Evolutionary conservation across 1,140 invertebrate genomes (phyloP), one percentile per base, ranked within the genome.

Genomic region (Drosophila dunni): DNA sequence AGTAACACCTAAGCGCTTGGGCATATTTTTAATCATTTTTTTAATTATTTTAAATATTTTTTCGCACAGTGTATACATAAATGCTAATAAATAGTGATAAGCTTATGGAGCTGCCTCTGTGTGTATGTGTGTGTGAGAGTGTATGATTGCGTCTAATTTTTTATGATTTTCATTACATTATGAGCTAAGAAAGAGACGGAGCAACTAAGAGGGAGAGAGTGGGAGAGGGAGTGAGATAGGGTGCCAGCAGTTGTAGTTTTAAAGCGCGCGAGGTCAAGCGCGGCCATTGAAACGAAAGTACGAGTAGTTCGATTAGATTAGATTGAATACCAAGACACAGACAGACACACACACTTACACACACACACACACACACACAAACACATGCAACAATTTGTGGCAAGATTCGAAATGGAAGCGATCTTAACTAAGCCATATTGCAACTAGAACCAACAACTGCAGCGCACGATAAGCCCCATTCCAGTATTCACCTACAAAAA

Each of bases 121-220:
- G 10, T 65, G 62, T 61, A 45, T 50, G 69, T 44, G 76, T 78
- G 13, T 20, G 5, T 66, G 66, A 64, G 69, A 38, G 76, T 78
- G 13, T 20, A 7, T 66, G 66, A 64, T 68, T 50, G 75, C 53
- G 76, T 78, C 60, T 67, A 82, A 79, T 73, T 82, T 81, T 82
- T 80, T 84, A 80, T 84, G 70, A 74, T 81, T 84, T 54, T 80
- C 75, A 84, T 80, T 79, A 83, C 81, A 83, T 68, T 74, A 54
- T 67, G 56, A 71, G 61, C 46, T 13, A 11, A 38, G 3, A 38
- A 9, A 38, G 36, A 9, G 24, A 34, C 29, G 15, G 6, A 48
- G 51, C 10, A 29, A 36, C 7, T 0, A 15, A 20, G 15, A 56
- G 36, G n/a, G 15, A 6, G 53, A 5, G 2, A n/a, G 40, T n/a